These are phyloP conservation scores for Furnarius figulus DNA, from an alignment of 2,113 vertebrate species.

Conservation along the genomic window DNA sequence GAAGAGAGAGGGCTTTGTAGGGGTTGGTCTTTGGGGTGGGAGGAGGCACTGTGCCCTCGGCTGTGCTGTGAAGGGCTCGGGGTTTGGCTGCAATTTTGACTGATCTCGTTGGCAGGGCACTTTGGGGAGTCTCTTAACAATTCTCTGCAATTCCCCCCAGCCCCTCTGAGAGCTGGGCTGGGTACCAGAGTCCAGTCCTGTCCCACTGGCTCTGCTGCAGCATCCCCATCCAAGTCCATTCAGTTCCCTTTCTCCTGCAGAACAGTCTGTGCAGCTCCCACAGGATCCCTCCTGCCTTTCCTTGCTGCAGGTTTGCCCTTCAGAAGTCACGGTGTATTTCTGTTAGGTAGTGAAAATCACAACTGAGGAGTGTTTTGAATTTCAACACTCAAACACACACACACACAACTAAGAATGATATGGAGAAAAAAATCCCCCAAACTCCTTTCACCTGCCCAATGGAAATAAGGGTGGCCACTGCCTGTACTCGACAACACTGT, in stretches of 20 bases:
- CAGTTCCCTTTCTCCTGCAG: background rate
- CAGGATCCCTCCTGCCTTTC: background rate
- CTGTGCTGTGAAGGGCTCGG: rapidly evolving
- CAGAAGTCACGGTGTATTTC: background rate
- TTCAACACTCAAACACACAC: background rate
- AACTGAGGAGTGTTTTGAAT: constrained; percentile 8
- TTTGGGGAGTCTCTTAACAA: background rate
- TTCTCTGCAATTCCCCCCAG: background rate
- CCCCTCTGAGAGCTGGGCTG: background rate
- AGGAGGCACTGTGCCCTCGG: background rate
- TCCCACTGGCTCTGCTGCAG: background rate
- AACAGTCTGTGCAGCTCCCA: rapidly evolving
- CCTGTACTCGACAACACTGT: constrained; percentile 9
- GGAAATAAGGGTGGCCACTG: constrained; percentile 54
- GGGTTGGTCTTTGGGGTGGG: background rate
- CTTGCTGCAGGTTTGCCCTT: background rate
- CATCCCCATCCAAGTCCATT: background rate
- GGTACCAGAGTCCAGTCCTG: rapidly evolving
- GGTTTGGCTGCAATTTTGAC: background rate
- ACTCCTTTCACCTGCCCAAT: background rate
- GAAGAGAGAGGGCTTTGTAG: background rate
- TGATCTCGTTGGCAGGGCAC: background rate
- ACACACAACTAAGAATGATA: background rate
- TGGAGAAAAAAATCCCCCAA: constrained; percentile 42
- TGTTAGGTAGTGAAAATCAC: background rate